Conservation (phyloP, 2,113 vertebrate species). For the Rhinogobius similis region DNA sequence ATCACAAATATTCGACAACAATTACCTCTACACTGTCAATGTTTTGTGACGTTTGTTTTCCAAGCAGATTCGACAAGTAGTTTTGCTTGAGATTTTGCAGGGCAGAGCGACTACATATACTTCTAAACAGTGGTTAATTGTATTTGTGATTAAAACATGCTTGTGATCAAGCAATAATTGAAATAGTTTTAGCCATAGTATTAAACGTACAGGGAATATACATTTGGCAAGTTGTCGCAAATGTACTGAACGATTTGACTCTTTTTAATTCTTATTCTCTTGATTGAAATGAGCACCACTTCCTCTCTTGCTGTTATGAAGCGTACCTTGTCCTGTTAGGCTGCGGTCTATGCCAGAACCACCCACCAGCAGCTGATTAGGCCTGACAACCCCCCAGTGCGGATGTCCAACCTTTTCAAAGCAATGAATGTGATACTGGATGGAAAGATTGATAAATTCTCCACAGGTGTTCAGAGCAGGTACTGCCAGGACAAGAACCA, state of each 20-base stretch:
- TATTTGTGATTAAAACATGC: too few relatives aligned
- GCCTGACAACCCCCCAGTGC: conserved; percentile 43
- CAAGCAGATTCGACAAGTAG: too few relatives aligned
- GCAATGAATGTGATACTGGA: conserved; percentile 15
- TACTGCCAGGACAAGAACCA: conserved; percentile 16
- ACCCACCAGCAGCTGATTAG: conserved; percentile 41
- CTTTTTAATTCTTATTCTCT: background rate
- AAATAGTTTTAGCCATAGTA: too few relatives aligned
- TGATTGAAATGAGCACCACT: background rate
- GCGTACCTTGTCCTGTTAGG: conserved; percentile 14
- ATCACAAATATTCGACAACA: too few relatives aligned
- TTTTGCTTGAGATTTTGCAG: too few relatives aligned
- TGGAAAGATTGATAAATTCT: conserved; percentile 45
- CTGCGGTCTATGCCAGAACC: conserved; percentile 20
- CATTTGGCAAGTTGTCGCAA: background rate
- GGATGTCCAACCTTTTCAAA: conserved; percentile 39
- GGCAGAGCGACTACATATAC: too few relatives aligned
- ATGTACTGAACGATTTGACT: background rate
- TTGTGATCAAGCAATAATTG: too few relatives aligned
- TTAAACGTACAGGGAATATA: too few relatives aligned
- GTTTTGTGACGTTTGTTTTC: too few relatives aligned
- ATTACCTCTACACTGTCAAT: too few relatives aligned
- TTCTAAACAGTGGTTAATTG: too few relatives aligned
- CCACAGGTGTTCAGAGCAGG: conserved; percentile 12
- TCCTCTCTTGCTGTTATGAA: background rate